A percentile compares a stretch with the other conserved stretches of the same genome.
These are phyloP conservation scores for Carassius carassius DNA, from an alignment of 2,113 vertebrate genomes.

Conservation along the genomic window DNA sequence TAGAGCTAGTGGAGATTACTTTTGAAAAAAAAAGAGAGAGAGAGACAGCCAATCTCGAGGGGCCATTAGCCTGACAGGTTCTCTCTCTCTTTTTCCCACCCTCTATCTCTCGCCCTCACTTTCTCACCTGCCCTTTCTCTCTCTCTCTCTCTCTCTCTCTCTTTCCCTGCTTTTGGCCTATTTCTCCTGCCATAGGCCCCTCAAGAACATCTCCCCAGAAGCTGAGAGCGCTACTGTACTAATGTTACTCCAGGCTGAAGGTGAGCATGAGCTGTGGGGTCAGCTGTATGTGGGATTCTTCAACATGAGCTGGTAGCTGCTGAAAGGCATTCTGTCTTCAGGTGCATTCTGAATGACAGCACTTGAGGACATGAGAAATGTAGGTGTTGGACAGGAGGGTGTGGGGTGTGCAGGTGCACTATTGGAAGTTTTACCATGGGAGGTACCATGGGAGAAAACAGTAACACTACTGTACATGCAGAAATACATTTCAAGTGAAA, in stretches of 20 bases:
- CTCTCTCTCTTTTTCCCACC: slow-evolving; percentile 47
- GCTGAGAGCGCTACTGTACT: slow-evolving; percentile 49
- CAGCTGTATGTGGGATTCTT: slow-evolving; percentile 53
- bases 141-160: slow-evolving; percentile 35
- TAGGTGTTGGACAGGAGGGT: background rate
- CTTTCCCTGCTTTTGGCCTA: slow-evolving; percentile 12
- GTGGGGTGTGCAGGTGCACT: background rate
- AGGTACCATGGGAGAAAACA: background rate
- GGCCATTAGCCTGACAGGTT: slow-evolving; percentile 61
- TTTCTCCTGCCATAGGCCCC: slow-evolving; percentile 16
- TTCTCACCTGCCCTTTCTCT: slow-evolving; percentile 49
- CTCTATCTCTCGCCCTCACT: slow-evolving; percentile 7
- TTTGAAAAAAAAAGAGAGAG: slow-evolving; percentile 62
- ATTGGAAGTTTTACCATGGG: background rate
- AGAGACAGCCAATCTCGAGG: slow-evolving; percentile 59
- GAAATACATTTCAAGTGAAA: background rate
- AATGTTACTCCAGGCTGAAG: slow-evolving; percentile 49
- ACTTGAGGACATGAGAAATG: slow-evolving; percentile 48
- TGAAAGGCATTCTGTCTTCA: slow-evolving; percentile 34
- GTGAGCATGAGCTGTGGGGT: slow-evolving; percentile 31
- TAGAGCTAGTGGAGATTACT: slow-evolving; percentile 69
- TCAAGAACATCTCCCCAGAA: slow-evolving; percentile 37
- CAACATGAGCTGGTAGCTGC: slow-evolving; percentile 31
- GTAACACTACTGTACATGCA: background rate
- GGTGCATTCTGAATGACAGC: slow-evolving; percentile 24